Percentiles rank a stretch among this genome's conserved stretches.
Evolutionary conservation across 2,797 vertebrate genomes (phyloP).

Genomic region (Trematomus bernacchii): DNA sequence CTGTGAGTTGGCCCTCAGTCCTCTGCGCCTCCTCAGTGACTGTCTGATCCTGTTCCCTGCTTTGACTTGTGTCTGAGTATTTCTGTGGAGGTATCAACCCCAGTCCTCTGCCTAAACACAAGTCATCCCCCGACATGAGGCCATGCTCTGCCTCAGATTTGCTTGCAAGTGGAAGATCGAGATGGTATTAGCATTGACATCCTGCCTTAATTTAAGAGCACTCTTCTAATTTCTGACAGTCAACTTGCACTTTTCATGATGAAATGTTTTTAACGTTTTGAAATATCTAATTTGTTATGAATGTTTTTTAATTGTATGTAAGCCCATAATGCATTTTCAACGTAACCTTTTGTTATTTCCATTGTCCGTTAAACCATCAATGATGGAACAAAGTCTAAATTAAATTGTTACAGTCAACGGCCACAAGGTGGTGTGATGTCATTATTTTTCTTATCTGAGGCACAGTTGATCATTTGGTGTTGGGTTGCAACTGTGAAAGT

Average conservation of each 20-base stretch:
- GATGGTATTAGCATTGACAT: slow-evolving; percentile 11
- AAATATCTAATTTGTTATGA: slow-evolving; percentile 7
- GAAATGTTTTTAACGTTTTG: slow-evolving; percentile 20
- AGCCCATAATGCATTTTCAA: slow-evolving; percentile 16
- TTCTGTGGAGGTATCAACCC: slow-evolving; percentile 6
- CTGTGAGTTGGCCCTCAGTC: slow-evolving; percentile 29
- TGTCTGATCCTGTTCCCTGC: slow-evolving; percentile 23
- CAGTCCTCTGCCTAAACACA: slow-evolving; percentile 17
- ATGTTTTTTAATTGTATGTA: slow-evolving; percentile 18
- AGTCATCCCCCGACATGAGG: neutral
- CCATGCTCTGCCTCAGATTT: slow-evolving; percentile 7
- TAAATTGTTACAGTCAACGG: slow-evolving; percentile 52
- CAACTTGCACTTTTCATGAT: slow-evolving; percentile 27
- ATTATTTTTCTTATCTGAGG: slow-evolving; percentile 36
- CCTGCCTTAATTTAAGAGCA: slow-evolving; percentile 34
- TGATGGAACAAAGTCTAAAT: slow-evolving; percentile 43
- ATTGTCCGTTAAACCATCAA: slow-evolving; percentile 14
- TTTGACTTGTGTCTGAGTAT: slow-evolving; percentile 24
- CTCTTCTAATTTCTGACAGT: neutral
- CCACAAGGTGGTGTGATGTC: slow-evolving; percentile 77
- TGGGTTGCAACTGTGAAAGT: neutral
- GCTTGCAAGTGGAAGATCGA: neutral
- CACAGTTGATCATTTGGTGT: neutral
- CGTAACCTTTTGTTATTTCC: slow-evolving; percentile 16
- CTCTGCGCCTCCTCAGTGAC: slow-evolving; percentile 12